Conservation (phyloP, 92 coral and sea anemone genomes). For the Zoanthus sansibaricus region DNA sequence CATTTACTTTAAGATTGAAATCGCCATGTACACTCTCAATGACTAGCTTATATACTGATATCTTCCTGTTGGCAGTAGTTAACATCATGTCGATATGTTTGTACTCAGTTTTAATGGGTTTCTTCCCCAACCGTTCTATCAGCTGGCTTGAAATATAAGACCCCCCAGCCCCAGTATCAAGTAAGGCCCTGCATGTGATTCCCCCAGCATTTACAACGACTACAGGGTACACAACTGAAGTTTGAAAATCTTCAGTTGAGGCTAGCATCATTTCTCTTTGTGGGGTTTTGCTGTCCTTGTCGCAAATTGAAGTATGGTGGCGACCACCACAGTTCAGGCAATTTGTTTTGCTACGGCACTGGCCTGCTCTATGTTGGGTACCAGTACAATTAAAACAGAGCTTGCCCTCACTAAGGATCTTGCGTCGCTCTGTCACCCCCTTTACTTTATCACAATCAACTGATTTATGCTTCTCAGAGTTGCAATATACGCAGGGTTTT, state of each 20-base stretch:
- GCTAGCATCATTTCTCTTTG: conserved; percentile 10
- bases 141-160: not conserved
- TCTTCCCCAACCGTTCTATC: too few relatives aligned
- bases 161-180: conserved; percentile 7
- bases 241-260: not conserved
- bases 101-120: too few relatives aligned
- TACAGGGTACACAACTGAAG: not conserved
- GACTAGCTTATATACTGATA: not conserved
- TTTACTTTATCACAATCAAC: too few relatives aligned
- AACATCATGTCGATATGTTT: not conserved
- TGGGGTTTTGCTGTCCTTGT: not conserved
- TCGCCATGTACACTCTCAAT: not conserved
- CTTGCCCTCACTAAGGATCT: too few relatives aligned
- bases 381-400: too few relatives aligned
- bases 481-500: too few relatives aligned
- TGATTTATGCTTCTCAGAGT: too few relatives aligned
- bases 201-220: not conserved
- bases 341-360: too few relatives aligned
- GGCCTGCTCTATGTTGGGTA: too few relatives aligned
- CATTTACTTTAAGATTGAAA: conserved; percentile 1
- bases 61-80: not conserved
- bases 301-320: not conserved
- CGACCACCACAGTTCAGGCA: too few relatives aligned
- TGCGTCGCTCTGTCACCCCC: too few relatives aligned
- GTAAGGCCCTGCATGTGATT: not conserved